Percentiles rank a stretch among this genome's conserved stretches.
phyloP scores from a whole-genome alignment of 2,113 vertebrate species.

The Gadus chalcogrammus region DNA sequence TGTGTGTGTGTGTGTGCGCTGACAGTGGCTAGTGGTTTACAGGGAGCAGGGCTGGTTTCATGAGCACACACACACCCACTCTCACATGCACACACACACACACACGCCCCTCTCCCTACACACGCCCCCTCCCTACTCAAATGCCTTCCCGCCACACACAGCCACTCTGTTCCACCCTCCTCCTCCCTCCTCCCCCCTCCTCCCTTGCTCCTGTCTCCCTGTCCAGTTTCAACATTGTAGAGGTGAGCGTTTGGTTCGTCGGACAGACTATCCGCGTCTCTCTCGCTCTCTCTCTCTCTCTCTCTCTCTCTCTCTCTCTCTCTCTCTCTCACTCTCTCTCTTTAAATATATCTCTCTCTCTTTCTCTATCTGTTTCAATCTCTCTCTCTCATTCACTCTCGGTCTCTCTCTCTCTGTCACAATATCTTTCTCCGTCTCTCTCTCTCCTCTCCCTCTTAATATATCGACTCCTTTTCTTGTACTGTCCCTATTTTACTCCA shows the following conservation, averaged over 20 bases:
- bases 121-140: too few relatives aligned
- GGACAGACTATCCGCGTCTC: not conserved
- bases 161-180: constrained; percentile 46
- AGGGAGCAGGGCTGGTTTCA: constrained; percentile 20
- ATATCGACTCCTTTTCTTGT: too few relatives aligned
- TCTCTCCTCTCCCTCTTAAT: constrained; percentile 1
- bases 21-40: too few relatives aligned
- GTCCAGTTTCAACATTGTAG: too few relatives aligned
- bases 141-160: too few relatives aligned
- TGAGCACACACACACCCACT: constrained; percentile 46
- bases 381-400: constrained; percentile 13
- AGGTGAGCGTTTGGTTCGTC: too few relatives aligned
- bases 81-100: constrained; percentile 55
- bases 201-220: too few relatives aligned
- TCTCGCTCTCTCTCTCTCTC: not conserved
- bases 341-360: not conserved
- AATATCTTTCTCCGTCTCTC: constrained; percentile 19
- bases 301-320: constrained; percentile 23
- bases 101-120: too few relatives aligned
- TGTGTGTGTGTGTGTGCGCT: too few relatives aligned
- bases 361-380: constrained; percentile 13
- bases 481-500: not conserved
- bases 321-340: constrained; percentile 13
- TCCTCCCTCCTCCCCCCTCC: constrained; percentile 47
- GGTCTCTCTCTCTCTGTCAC: not conserved